Percentiles rank a stretch among this genome's conserved stretches.
Conservation (phyloP, 2,888 invertebrate genomes). For the Antheraea yamamai region DNA sequence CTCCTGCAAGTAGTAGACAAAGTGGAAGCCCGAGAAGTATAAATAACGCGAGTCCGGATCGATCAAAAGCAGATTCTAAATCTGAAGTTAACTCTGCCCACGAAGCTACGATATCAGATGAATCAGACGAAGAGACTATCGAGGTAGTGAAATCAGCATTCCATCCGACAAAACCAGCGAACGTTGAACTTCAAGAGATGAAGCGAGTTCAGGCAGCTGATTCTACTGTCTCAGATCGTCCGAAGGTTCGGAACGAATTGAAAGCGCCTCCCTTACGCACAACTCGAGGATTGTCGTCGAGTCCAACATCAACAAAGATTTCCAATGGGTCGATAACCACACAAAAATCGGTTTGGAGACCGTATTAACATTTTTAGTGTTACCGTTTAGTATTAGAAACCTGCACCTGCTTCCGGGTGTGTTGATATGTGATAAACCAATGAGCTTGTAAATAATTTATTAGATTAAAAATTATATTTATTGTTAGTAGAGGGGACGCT, state of each 20-base stretch:
- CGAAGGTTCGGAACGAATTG: conserved; percentile 74
- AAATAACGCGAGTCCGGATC: conserved; percentile 69
- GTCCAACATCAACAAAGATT: conserved; percentile 83
- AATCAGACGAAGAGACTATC: conserved; percentile 87
- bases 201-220: conserved; percentile 82
- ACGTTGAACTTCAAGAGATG: conserved; percentile 79
- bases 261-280: conserved; percentile 83
- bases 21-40: conserved; percentile 79
- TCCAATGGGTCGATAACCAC: conserved; percentile 77
- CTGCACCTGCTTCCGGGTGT: conserved; percentile 48
- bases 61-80: conserved; percentile 80
- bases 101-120: conserved; percentile 83
- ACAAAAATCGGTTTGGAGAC: conserved; percentile 88
- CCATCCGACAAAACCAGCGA: conserved; percentile 85
- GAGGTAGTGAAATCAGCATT: conserved; percentile 90
- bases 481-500: conserved; percentile 53
- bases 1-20: conserved; percentile 81
- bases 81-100: conserved; percentile 85
- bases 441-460: conserved; percentile 79
- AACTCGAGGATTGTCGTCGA: conserved; percentile 67
- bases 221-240: conserved; percentile 81
- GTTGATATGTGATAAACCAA: conserved; percentile 78
- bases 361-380: conserved; percentile 81
- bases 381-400: conserved; percentile 48
- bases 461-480: conserved; percentile 67